These are phyloP conservation scores for Drosophila mimica DNA, from an alignment of 2,888 invertebrate species.

Conservation along the genomic window DNA sequence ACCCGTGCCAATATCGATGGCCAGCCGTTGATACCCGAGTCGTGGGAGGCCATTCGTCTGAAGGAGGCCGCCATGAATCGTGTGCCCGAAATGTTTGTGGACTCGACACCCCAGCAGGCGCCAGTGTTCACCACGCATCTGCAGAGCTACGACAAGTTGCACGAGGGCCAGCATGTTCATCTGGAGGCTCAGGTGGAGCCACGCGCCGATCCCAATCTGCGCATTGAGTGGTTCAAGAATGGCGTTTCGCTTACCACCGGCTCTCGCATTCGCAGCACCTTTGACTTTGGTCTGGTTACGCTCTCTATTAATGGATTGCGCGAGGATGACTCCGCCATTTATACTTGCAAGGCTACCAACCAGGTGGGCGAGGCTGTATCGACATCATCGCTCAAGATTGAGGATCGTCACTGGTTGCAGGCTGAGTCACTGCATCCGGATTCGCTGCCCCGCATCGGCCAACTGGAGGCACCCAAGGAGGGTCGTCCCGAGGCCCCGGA, in stretches of 20 bases:
- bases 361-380: conserved; percentile 97
- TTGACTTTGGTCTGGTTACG: conserved; percentile 98
- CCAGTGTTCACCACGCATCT: conserved; percentile 98
- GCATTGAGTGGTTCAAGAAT: conserved; percentile 97
- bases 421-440: conserved; percentile 95
- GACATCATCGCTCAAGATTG: conserved; percentile 94
- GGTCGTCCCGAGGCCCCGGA: conserved; percentile 90
- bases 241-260: conserved; percentile 94
- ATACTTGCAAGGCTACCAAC: conserved; percentile 97
- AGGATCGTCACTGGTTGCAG: conserved; percentile 94
- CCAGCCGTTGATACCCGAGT: conserved; percentile 94
- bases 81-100: conserved; percentile 94
- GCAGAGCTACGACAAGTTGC: conserved; percentile 92
- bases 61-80: conserved; percentile 97
- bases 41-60: conserved; percentile 95
- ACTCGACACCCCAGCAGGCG: conserved; percentile 94
- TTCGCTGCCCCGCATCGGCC: conserved; percentile 93
- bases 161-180: conserved; percentile 94
- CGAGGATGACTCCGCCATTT: conserved; percentile 96
- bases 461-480: conserved; percentile 92
- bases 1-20: conserved; percentile 92
- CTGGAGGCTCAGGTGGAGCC: conserved; percentile 96
- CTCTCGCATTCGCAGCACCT: conserved; percentile 95
- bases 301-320: conserved; percentile 94
- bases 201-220: conserved; percentile 93